Evolutionary conservation across 2,888 invertebrate species (phyloP).

Genomic region (Hirtodrosophila trivittata): DNA sequence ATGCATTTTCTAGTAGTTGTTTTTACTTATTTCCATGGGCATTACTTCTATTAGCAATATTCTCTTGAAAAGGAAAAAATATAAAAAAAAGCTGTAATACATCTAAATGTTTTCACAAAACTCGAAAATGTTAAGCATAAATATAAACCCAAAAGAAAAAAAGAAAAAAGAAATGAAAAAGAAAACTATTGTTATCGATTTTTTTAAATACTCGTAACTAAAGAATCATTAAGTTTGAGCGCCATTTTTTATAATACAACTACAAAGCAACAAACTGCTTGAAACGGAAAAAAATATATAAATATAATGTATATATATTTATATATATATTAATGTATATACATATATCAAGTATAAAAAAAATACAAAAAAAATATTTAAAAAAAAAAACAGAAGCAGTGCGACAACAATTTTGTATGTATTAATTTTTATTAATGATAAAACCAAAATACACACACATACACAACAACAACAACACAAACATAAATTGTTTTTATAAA

Average conservation of each 20-base stretch:
- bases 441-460: conserved; percentile 46
- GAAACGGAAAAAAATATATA: not conserved
- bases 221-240: conserved; percentile 65
- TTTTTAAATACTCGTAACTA: conserved; percentile 54
- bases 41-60: conserved; percentile 72
- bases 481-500: conserved; percentile 69
- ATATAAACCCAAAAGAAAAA: conserved; percentile 23
- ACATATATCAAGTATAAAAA: conserved; percentile 62
- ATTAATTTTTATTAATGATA: conserved; percentile 71
- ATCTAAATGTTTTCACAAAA: conserved; percentile 67
- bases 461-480: conserved; percentile 47
- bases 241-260: conserved; percentile 58
- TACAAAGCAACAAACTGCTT: conserved; percentile 14
- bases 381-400: conserved; percentile 55
- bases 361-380: too few species aligned
- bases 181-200: conserved; percentile 59
- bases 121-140: conserved; percentile 41
- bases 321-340: conserved; percentile 53
- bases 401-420: conserved; percentile 72
- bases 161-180: conserved; percentile 18
- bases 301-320: conserved; percentile 29
- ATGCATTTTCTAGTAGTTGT: conserved; percentile 43
- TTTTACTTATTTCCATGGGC: conserved; percentile 29
- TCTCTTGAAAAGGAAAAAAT: conserved; percentile 26
- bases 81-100: conserved; percentile 52